Percentiles rank a stretch among this genome's conserved stretches.
Conservation (phyloP, 2,113 vertebrate species). For the Eurypyga helias region DNA sequence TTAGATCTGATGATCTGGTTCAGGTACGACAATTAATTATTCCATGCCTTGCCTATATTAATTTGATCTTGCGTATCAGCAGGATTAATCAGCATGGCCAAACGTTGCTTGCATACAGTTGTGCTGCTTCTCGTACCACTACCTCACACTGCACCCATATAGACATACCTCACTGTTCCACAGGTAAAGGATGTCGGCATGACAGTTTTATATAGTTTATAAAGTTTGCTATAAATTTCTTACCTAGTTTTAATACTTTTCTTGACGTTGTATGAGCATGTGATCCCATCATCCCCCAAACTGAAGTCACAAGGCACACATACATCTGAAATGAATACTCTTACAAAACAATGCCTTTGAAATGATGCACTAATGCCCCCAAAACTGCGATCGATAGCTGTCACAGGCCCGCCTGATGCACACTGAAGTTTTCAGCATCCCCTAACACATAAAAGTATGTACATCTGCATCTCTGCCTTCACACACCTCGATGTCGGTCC, state of each 20-base stretch:
- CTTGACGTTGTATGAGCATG: background rate
- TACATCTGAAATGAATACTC: background rate
- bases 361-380: fast-evolving
- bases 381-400: background rate
- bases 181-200: background rate
- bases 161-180: background rate
- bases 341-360: background rate
- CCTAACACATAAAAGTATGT: no score
- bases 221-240: background rate
- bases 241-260: background rate
- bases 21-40: background rate
- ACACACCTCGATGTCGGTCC: background rate
- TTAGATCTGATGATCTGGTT: background rate
- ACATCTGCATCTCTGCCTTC: background rate
- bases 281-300: background rate
- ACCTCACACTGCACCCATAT: background rate
- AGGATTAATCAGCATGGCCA: slow-evolving; percentile 20
- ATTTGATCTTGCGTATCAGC: slow-evolving; percentile 20
- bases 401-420: background rate
- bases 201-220: background rate
- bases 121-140: background rate
- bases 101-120: background rate
- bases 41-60: background rate
- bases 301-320: background rate
- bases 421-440: background rate